Evolutionary conservation across 2,113 vertebrate genomes (phyloP).

Genomic region (Stegostoma tigrinum): DNA sequence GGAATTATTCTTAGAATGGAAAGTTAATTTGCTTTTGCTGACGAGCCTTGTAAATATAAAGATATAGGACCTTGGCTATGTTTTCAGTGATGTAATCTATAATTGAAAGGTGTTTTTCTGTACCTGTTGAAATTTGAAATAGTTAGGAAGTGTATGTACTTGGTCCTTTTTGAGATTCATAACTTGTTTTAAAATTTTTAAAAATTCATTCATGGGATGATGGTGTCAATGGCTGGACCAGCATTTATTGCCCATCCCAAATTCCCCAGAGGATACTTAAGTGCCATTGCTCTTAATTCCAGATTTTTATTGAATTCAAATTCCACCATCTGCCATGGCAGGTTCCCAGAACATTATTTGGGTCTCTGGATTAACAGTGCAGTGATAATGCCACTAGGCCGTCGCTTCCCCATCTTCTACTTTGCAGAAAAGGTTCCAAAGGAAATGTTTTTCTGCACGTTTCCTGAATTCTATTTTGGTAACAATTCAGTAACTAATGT

Average conservation of each 20-base stretch:
- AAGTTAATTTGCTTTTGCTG: background rate
- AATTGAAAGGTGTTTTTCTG: background rate
- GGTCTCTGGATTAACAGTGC: no score
- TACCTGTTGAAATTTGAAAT: background rate
- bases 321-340: no score
- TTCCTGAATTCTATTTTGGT: slow-evolving; percentile 28
- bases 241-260: no score
- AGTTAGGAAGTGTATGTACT: background rate
- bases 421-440: background rate
- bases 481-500: background rate
- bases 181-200: no score
- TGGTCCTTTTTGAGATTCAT: background rate
- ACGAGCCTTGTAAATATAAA: no score
- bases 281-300: no score
- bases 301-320: no score
- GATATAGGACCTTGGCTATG: background rate
- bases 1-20: background rate
- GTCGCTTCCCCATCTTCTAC: background rate
- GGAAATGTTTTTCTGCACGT: background rate
- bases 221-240: no score
- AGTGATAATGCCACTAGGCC: no score
- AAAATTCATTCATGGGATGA: no score
- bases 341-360: no score
- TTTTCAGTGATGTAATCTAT: background rate
- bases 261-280: no score